Evolutionary conservation across 2,888 invertebrate species (phyloP).

Genomic region (Perizoma affinitatum): DNA sequence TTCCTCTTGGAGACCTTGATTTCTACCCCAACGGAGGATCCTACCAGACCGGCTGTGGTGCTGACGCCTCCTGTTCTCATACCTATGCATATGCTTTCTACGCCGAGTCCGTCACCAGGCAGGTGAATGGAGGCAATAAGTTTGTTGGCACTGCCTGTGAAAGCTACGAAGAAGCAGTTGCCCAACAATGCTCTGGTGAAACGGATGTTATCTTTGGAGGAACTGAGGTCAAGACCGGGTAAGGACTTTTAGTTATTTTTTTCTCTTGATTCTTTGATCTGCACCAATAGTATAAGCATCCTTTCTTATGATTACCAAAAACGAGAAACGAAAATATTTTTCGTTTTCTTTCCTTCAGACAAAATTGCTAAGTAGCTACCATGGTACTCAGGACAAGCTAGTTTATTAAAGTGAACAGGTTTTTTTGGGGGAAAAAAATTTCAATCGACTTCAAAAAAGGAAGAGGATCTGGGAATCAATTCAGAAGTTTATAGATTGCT

Average conservation of each 20-base stretch:
- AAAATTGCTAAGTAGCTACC: no score
- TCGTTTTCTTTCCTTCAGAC: no score
- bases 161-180: slow-evolving; percentile 53
- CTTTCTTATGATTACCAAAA: no score
- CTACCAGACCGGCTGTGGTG: slow-evolving; percentile 61
- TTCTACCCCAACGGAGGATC: slow-evolving; percentile 75
- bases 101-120: slow-evolving; percentile 63
- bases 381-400: no score
- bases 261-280: no score
- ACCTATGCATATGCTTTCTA: slow-evolving; percentile 60
- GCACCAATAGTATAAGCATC: no score
- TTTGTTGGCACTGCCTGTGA: slow-evolving; percentile 70
- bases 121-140: slow-evolving; percentile 40
- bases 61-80: slow-evolving; percentile 58
- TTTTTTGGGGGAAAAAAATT: no score
- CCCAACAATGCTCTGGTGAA: slow-evolving; percentile 53
- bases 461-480: no score
- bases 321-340: no score
- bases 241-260: slow-evolving; percentile 27
- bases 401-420: no score
- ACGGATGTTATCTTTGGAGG: slow-evolving; percentile 65
- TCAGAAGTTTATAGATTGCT: no score
- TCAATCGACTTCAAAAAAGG: no score
- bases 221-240: slow-evolving; percentile 53
- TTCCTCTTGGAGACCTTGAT: slow-evolving; percentile 68